These are phyloP conservation scores for Drosophila yooni DNA, from an alignment of 2,888 invertebrate genomes.

Conservation along the genomic window DNA sequence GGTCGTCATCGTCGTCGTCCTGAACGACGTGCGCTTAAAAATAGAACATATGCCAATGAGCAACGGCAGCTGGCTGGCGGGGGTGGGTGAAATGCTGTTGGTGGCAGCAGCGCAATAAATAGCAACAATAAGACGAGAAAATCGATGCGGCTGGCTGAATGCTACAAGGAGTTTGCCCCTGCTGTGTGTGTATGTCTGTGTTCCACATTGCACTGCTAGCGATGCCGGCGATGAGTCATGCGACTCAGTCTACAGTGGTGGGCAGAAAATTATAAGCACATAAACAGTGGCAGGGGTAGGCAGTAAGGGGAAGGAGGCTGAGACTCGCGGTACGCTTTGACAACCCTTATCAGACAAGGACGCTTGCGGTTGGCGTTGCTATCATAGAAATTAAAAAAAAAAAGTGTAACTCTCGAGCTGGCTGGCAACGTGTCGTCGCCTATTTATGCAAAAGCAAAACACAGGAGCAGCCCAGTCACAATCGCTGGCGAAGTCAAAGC, in stretches of 20 bases:
- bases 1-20: constrained; percentile 38
- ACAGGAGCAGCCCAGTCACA: constrained; percentile 52
- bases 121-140: constrained; percentile 77
- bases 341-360: constrained; percentile 80
- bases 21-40: constrained; percentile 62
- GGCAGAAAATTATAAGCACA: constrained; percentile 49
- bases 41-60: constrained; percentile 78
- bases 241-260: constrained; percentile 62
- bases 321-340: not conserved
- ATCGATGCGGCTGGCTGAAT: constrained; percentile 78
- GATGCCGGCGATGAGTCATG: constrained; percentile 77
- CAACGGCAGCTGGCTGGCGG: constrained; percentile 35
- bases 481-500: constrained; percentile 22
- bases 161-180: constrained; percentile 59
- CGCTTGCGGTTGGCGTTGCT: constrained; percentile 68
- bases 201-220: constrained; percentile 77
- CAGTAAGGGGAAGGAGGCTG: not conserved
- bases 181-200: constrained; percentile 36
- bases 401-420: constrained; percentile 32
- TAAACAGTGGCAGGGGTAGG: constrained; percentile 30
- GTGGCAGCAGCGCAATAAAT: constrained; percentile 65
- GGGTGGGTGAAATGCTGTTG: constrained; percentile 68
- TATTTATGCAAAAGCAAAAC: constrained; percentile 52
- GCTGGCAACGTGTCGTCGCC: constrained; percentile 25
- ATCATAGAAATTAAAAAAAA: constrained; percentile 53